Evolutionary conservation across 2,797 vertebrate genomes (phyloP), one percentile per base, ranked within the genome.

Genomic region (Dermochelys coriacea): DNA sequence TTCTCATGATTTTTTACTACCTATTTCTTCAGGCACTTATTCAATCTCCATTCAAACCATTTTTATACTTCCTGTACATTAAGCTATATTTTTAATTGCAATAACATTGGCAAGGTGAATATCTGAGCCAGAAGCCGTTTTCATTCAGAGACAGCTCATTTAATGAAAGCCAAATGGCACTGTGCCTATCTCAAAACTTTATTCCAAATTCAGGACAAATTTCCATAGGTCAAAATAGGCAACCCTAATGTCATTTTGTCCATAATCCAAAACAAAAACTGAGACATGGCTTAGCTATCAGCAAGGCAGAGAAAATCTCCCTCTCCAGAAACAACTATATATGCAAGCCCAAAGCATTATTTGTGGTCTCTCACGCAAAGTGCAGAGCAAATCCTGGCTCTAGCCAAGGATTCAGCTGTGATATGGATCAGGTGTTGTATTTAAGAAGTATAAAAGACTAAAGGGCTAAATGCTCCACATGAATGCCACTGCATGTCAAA

Each of bases 71-170:
- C 71, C 86, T 89, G 80, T 86, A 82, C 11, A 89, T 55, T 51
- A 91, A 93, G 31, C 59, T 90, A 8, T 83, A 93, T 82, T 91
- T 93, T 55, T 89, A 78, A 93, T 51, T 79, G 9, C 16, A 83
- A 50, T 96, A 89, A 88, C 85, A 89, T 8, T 49, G 93, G 61
- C 89, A 61, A 64, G 34, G 87, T 93, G 59, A 91, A 92, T 93
- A 82, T 45, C n/a, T 27, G 80, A 89, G 81, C 29, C 95, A 79
- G 1, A 81, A 87, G 31, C n/a, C 19, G 14, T 87, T 59, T 87
- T 37, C 49, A 82, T 93, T 41, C 41, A 23, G 85, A 94, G 93
- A 93, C 61, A 91, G 9, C 34, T 87, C 19, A 75, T 90, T 91
- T 93, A 52, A 86, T 31, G 71, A 23, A 91, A 37, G 49, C 86